Conservation (phyloP, 1,140 invertebrate species). For the Solen grandis region DNA sequence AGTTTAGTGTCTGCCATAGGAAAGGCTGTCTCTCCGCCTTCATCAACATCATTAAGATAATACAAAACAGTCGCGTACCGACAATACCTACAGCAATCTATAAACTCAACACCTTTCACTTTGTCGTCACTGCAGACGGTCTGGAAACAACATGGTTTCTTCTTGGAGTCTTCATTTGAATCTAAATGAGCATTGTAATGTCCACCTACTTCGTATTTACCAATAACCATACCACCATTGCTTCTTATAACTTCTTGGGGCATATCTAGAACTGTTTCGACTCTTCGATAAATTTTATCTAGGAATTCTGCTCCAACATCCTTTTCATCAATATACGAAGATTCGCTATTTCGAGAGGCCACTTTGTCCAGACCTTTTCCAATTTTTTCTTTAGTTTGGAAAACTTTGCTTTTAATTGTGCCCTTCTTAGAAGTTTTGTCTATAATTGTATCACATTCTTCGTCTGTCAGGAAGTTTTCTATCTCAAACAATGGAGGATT, state of each 20-base stretch:
- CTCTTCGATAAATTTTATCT: constrained; percentile 11
- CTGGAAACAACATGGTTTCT: constrained; percentile 46
- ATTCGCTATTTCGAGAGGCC: not conserved
- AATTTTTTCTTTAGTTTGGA: not conserved
- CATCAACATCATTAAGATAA: constrained; percentile 53
- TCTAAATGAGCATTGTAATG: constrained; percentile 50
- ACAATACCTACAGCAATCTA: constrained; percentile 35
- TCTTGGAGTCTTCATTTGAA: constrained; percentile 8
- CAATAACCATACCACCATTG: constrained; percentile 28
- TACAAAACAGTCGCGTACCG: constrained; percentile 38
- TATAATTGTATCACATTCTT: constrained; percentile 45
- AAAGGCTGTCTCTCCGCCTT: constrained; percentile 56
- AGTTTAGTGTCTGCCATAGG: constrained; percentile 34
- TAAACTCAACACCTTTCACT: not conserved
- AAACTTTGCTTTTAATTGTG: not conserved
- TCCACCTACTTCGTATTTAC: constrained; percentile 34
- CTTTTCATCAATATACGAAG: not conserved
- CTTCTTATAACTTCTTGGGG: constrained; percentile 29
- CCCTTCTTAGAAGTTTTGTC: constrained; percentile 22
- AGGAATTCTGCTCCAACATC: constrained; percentile 22
- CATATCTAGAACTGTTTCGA: constrained; percentile 5
- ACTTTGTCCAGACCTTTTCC: not conserved
- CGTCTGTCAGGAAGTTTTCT: constrained; percentile 23
- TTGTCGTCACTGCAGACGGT: not conserved
- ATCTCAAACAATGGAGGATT: constrained; percentile 47